Evolutionary conservation across 1,140 invertebrate genomes (phyloP).

Genomic region (Pissodes strobi): DNA sequence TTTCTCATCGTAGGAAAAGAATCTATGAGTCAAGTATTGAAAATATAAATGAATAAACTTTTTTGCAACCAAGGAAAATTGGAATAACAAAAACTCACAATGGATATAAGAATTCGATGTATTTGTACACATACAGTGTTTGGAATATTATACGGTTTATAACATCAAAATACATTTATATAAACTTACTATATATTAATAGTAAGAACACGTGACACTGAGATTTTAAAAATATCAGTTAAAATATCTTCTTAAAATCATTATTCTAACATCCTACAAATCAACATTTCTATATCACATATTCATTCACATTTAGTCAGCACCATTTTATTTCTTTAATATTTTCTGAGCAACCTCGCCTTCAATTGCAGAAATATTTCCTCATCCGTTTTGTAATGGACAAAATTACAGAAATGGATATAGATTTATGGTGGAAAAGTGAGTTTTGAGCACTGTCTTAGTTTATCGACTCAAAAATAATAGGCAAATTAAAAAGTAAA

Average conservation of each 20-base stretch:
- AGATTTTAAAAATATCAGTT: constrained; percentile 39
- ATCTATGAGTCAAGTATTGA: no score
- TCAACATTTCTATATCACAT: constrained; percentile 46
- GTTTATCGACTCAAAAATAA: no score
- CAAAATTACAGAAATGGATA: no score
- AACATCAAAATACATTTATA: constrained; percentile 41
- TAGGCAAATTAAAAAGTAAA: no score
- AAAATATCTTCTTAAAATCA: constrained; percentile 36
- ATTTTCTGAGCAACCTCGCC: constrained; percentile 39
- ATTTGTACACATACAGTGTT: constrained; percentile 38
- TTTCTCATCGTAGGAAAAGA: no score
- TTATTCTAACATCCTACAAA: constrained; percentile 39
- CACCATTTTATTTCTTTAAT: constrained; percentile 40
- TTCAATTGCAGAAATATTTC: neutral
- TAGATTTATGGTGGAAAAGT: no score
- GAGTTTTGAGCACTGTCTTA: no score
- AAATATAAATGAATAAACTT: no score
- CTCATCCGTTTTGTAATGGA: no score
- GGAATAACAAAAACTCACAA: neutral
- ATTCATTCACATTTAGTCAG: constrained; percentile 42
- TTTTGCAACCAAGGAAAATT: no score
- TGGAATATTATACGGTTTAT: constrained; percentile 34
- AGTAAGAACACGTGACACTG: constrained; percentile 34
- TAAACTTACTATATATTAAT: constrained; percentile 29
- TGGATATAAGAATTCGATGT: constrained; percentile 38